Evolutionary conservation across 2,113 vertebrate species (phyloP).

Genomic region (Crotalus horridus): DNA sequence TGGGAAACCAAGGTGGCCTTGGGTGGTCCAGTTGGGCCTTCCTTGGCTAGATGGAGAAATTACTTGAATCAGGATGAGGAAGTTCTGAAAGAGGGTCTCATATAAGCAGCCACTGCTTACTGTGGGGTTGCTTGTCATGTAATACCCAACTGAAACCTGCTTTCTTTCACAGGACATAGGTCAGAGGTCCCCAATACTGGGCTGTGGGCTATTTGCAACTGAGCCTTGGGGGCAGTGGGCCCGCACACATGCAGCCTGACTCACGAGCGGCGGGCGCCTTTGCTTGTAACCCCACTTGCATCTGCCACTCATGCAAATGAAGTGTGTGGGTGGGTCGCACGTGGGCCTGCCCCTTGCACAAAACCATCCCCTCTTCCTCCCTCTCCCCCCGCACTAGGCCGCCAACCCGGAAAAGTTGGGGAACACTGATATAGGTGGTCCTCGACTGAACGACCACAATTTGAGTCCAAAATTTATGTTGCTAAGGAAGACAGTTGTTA

Average conservation of each 20-base stretch:
- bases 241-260: too few relatives aligned
- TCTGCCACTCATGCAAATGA: too few relatives aligned
- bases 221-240: too few relatives aligned
- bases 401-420: too few relatives aligned
- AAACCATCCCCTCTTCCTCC: too few relatives aligned
- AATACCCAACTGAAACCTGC: not conserved
- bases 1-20: not conserved
- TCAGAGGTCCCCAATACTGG: too few relatives aligned
- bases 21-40: not conserved
- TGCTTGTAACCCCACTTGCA: too few relatives aligned
- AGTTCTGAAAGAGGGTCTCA: not conserved
- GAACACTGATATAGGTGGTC: not conserved
- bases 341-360: too few relatives aligned
- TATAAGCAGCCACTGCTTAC: not conserved
- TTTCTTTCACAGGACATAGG: too few relatives aligned
- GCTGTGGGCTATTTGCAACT: too few relatives aligned
- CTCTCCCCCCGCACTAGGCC: too few relatives aligned
- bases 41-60: not conserved
- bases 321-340: too few relatives aligned
- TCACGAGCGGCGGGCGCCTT: rapidly evolving
- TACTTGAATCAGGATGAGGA: not conserved
- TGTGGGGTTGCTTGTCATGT: not conserved
- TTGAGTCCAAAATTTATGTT: not conserved
- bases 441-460: not conserved
- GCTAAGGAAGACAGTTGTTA: not conserved